Conservation (phyloP, 2,888 invertebrate species). For the Sarcophaga caerulescens region DNA sequence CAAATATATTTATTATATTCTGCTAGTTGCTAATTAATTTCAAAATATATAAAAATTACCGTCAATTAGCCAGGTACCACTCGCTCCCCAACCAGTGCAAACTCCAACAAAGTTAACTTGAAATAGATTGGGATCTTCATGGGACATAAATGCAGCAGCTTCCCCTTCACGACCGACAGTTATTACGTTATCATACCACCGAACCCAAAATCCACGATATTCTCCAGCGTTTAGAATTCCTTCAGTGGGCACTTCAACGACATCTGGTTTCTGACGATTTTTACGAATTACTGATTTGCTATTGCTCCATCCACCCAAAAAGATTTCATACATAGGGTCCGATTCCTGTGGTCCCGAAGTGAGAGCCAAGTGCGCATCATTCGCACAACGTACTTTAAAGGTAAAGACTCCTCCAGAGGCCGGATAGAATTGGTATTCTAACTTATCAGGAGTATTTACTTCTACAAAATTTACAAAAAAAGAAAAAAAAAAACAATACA, state of each 20-base stretch:
- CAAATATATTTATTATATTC: neutral
- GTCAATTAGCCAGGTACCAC: conserved; percentile 91
- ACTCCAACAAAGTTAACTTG: conserved; percentile 89
- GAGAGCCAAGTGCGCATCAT: conserved; percentile 93
- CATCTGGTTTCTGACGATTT: conserved; percentile 89
- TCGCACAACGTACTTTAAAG: conserved; percentile 89
- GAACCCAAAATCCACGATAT: conserved; percentile 92
- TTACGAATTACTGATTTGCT: conserved; percentile 91
- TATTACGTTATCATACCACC: conserved; percentile 87
- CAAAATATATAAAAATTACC: conserved; percentile 82
- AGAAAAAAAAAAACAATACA: neutral
- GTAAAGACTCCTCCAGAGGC: conserved; percentile 86
- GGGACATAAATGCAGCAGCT: conserved; percentile 87
- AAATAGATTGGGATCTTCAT: conserved; percentile 87
- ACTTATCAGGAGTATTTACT: conserved; percentile 89
- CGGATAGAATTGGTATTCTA: conserved; percentile 91
- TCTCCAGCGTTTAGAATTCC: conserved; percentile 87
- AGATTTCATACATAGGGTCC: conserved; percentile 92
- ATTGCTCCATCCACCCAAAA: conserved; percentile 95
- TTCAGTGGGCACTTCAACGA: conserved; percentile 87
- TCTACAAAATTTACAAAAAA: conserved; percentile 83
- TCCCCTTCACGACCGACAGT: conserved; percentile 89
- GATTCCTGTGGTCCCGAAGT: conserved; percentile 86
- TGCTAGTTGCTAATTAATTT: neutral
- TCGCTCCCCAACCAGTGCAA: conserved; percentile 93